Evolutionary conservation across 2,888 invertebrate species (phyloP).

Genomic region (Phaedon cochleariae): DNA sequence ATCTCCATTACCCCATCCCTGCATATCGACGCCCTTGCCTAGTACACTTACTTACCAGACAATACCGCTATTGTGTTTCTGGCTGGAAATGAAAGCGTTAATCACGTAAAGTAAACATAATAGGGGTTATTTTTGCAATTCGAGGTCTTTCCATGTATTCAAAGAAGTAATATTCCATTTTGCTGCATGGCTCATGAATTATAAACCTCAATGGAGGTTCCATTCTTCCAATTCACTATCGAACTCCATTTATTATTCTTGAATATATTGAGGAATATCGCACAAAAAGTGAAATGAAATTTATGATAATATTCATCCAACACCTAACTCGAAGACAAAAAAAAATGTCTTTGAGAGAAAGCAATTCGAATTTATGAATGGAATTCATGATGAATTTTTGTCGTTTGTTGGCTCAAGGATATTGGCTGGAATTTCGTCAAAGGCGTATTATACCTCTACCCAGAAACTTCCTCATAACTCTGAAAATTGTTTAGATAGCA

Average conservation of each 20-base stretch:
- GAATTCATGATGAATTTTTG: background rate
- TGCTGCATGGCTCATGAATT: background rate
- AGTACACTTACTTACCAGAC: no score
- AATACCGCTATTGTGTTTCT: no score
- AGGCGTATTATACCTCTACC: background rate
- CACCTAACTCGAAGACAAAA: background rate
- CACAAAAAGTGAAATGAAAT: background rate
- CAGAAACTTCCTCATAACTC: background rate
- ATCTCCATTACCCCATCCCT: no score
- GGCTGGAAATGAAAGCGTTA: no score
- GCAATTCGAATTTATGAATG: background rate
- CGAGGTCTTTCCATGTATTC: no score
- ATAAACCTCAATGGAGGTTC: background rate
- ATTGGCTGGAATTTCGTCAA: background rate
- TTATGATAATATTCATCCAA: background rate
- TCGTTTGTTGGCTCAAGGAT: background rate
- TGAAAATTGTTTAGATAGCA: background rate
- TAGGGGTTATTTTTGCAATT: no score
- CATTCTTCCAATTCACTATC: no score
- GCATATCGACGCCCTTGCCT: no score
- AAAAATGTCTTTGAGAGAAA: background rate
- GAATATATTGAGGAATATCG: background rate
- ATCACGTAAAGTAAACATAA: no score
- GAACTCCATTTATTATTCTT: no score
- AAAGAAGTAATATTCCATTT: no score